A percentile compares a stretch with the other conserved stretches of the same genome.
phyloP scores from a whole-genome alignment of 2,797 vertebrate genomes.

The Dallia pectoralis region DNA sequence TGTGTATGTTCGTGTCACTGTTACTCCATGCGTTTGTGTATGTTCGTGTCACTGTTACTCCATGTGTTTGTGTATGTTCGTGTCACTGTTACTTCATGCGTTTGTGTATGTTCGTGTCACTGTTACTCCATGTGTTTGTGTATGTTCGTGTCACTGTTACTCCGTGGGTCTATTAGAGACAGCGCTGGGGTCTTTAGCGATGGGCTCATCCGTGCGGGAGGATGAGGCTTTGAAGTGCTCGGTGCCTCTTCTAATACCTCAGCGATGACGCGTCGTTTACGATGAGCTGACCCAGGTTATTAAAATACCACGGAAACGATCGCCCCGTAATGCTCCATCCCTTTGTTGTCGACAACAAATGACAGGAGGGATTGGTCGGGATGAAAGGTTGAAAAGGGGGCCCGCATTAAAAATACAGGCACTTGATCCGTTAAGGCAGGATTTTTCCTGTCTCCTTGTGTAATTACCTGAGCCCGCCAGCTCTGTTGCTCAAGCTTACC shows the following conservation, averaged over 20 bases:
- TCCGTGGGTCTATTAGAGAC: slow-evolving; percentile 69
- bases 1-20: slow-evolving; percentile 76
- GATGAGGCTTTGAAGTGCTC: slow-evolving; percentile 67
- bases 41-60: slow-evolving; percentile 73
- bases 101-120: slow-evolving; percentile 78
- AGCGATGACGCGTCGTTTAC: slow-evolving; percentile 51
- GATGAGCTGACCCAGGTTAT: slow-evolving; percentile 68
- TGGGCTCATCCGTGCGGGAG: slow-evolving; percentile 53
- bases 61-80: slow-evolving; percentile 78
- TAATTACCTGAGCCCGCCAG: slow-evolving; percentile 74
- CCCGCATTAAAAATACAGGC: slow-evolving; percentile 72
- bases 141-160: slow-evolving; percentile 74
- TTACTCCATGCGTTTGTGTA: too few species aligned
- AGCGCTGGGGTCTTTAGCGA: slow-evolving; percentile 68
- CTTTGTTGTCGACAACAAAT: slow-evolving; percentile 66
- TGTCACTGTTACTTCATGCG: slow-evolving; percentile 73
- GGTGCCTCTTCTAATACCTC: slow-evolving; percentile 57
- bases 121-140: slow-evolving; percentile 75
- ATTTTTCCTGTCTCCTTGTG: slow-evolving; percentile 72
- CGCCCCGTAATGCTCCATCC: slow-evolving; percentile 59
- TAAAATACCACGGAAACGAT: slow-evolving; percentile 69
- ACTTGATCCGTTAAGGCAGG: slow-evolving; percentile 74
- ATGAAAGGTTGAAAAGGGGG: slow-evolving; percentile 71
- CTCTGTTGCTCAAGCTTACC: slow-evolving; percentile 71
- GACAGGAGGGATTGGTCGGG: slow-evolving; percentile 63